A percentile compares a stretch with the other conserved stretches of the same genome.
Conservation (phyloP, 2,888 invertebrate species). For the Icerya purchasi region DNA sequence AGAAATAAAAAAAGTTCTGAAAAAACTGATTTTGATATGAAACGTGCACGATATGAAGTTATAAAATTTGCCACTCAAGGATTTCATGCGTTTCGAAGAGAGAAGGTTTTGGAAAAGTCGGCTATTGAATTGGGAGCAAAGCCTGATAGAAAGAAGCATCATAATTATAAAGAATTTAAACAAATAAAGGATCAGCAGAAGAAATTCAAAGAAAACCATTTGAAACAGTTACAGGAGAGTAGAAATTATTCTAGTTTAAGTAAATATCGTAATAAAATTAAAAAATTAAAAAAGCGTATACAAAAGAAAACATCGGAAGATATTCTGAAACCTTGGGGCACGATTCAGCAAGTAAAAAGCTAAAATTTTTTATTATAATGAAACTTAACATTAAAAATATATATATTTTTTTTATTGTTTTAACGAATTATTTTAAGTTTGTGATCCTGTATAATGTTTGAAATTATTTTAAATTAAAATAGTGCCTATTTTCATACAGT, state of each 20-base stretch:
- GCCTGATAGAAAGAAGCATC: conserved; percentile 1
- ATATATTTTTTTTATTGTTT: too few relatives aligned
- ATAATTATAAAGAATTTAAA: conserved; percentile 10
- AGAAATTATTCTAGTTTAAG: conserved; percentile 4
- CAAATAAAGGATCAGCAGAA: conserved; percentile 1
- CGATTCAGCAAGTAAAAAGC: neutral
- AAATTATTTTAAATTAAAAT: too few relatives aligned
- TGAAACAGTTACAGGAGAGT: conserved; percentile 6
- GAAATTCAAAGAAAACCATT: neutral
- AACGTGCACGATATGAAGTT: conserved; percentile 6
- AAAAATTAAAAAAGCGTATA: neutral
- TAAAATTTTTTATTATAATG: neutral
- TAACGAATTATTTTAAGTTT: too few relatives aligned
- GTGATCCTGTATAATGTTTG: too few relatives aligned
- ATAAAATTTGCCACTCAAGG: conserved; percentile 6
- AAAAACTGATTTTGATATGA: conserved; percentile 5
- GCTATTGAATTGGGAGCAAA: conserved; percentile 12
- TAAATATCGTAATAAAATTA: conserved; percentile 4
- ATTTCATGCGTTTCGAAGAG: conserved; percentile 3
- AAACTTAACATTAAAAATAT: too few relatives aligned
- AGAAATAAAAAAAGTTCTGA: too few relatives aligned
- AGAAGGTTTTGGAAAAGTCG: conserved; percentile 1
- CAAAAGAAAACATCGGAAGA: neutral
- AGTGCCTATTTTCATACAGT: too few relatives aligned
- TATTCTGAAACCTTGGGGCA: neutral